These are phyloP conservation scores for Epistrophe eligans DNA, from an alignment of 2,888 invertebrate species.

Conservation along the genomic window DNA sequence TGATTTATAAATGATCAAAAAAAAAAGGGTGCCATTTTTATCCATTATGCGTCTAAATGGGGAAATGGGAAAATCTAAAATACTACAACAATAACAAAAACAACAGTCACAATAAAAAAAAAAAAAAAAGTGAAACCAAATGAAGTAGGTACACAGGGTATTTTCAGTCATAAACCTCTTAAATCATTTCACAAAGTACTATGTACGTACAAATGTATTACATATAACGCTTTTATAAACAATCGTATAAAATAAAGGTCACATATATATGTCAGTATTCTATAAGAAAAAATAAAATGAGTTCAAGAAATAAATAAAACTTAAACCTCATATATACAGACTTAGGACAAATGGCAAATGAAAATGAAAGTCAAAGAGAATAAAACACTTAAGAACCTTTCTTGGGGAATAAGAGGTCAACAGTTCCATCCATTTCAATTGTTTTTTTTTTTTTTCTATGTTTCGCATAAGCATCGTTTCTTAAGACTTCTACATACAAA, in stretches of 20 bases:
- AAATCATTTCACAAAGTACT: conserved; percentile 10
- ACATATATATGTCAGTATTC: conserved; percentile 1
- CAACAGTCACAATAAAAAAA: not conserved
- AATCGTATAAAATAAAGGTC: conserved; percentile 33
- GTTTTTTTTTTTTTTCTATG: conserved; percentile 6
- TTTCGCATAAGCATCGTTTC: conserved; percentile 10
- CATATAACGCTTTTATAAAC: not conserved
- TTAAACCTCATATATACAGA: not conserved
- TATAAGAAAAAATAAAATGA: conserved; percentile 5
- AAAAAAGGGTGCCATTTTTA: not conserved
- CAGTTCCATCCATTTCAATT: conserved; percentile 12
- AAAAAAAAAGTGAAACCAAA: conserved; percentile 6
- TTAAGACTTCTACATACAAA: not conserved
- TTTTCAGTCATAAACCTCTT: conserved; percentile 7
- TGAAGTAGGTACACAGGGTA: not conserved
- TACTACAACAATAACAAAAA: not conserved
- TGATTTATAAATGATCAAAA: not conserved
- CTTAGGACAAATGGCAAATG: conserved; percentile 22
- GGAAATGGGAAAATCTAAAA: conserved; percentile 1
- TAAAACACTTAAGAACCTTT: conserved; percentile 36
- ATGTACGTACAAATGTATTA: not conserved
- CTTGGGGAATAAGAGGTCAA: conserved; percentile 27
- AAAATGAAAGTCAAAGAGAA: conserved; percentile 36
- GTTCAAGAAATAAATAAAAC: conserved; percentile 32
- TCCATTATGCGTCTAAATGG: not conserved